Evolutionary conservation across 2,888 invertebrate species (phyloP), one percentile per base, ranked within the genome.

Genomic region (Amphipyra berbera): DNA sequence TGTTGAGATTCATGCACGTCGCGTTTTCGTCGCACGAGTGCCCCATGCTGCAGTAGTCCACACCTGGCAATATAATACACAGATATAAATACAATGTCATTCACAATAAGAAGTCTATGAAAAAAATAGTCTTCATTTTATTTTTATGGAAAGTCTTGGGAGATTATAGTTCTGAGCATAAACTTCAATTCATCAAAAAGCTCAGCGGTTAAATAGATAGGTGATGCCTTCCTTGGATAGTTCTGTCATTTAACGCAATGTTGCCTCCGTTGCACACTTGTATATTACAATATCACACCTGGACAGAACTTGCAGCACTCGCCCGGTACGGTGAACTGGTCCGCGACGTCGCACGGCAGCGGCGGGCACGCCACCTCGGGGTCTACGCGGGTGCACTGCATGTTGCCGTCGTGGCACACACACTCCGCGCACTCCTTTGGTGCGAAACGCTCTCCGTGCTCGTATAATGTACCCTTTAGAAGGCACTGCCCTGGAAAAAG

Each of bases 261-360:
- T n/a, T 33, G 3, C 33, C 1, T 0, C 5, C 40, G 8, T 30
- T 4, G 10, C 21, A 44, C 12, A 21, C 21, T 44, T 10, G n/a
- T 47, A 13, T 14, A 14, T 8, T 13, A 14, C 8, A 14, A 9
- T 3, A n/a, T n/a, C n/a, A n/a, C n/a, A 97, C 98, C 98, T 94
- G 97, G 97, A 91, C 98, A 98, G 88, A 97, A 97, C 90, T 97
- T 97, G 95, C 98, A 98, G 95, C 98, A 98, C 90, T 98, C 97
- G 64, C 97, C 98, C 52, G 97, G 97, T 68, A 97, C 97, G 80
- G 96, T 96, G 89, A 98, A 97, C 92, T 97, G 97, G 86, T 97
- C 96, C 71, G 96, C 95, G 53, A 95, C 95, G 72, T 97, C 97
- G 92, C 98, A 98, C 56, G 96, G 96, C 79, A 98, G 95, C 81